Evolutionary conservation across 2,113 vertebrate species (phyloP), one percentile per base, ranked within the genome.

Genomic region (Lepisosteus osseus): DNA sequence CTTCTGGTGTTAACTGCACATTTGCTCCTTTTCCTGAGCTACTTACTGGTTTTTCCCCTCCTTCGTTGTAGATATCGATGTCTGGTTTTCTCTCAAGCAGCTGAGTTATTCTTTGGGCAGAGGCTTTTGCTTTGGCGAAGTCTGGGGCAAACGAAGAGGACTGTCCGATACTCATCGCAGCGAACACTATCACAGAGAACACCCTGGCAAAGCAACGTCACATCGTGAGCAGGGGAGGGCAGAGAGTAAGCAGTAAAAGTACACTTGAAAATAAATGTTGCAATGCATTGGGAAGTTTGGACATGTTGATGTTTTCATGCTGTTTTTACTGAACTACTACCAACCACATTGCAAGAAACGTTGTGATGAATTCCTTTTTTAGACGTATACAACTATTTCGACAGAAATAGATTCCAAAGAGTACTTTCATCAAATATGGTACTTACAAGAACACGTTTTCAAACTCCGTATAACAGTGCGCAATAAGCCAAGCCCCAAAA

Each of bases 101-200:
- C 84, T 82, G 82, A 69, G 96, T 86, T 69, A 99, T 65, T 77
- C 97, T 93, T 7, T 93, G 85, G 3, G 97, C 95, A 8, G 97
- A 96, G 3, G 93, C 29, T 83, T 95, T 99, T 73, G 96, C 97
- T 82, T 98, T 97, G 3, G 94, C 92, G 1, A 97, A 99, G 88
- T 97, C 96, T 61, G 97, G 96, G 77, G 96, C 90, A 61, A 98
- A 97, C 40, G 96, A 93, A 77, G 94, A 96, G 62, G 80, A 88
- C 67, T 99, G 94, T 75, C 97, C 97, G 0, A 98, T 57, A 3
- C 96, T 94, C 92, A 98, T 95, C 9, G 97, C 96, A 1, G 97
- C 96, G 62, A 95, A 95, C 7, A 99, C 89, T 72, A 99, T 70
- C 3, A 95, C 94, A 5, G 95, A 96, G 74, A 97, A 91, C 54